Conservation (phyloP, 2,888 invertebrate species). For the Zelleria hepariella region DNA sequence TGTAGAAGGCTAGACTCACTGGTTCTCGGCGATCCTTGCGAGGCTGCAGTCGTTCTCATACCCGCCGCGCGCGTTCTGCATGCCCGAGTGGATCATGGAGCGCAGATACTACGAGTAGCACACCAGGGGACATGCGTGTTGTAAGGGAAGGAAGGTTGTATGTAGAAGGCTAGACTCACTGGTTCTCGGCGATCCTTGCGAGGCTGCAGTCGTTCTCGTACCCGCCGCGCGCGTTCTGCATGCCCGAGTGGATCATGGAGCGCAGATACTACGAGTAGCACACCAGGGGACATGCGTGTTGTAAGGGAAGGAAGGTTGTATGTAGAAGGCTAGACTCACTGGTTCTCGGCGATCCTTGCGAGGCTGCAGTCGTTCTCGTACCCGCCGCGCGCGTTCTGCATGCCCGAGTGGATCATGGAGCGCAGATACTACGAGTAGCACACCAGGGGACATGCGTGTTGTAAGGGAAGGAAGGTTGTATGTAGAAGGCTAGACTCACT, state of each 20-base stretch:
- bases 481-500: constrained; percentile 74
- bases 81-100: constrained; percentile 96
- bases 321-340: constrained; percentile 74
- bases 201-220: constrained; percentile 99
- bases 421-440: too few relatives aligned
- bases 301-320: too few relatives aligned
- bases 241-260: constrained; percentile 96
- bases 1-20: constrained; percentile 74
- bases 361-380: constrained; percentile 99
- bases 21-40: constrained; percentile 87
- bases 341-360: constrained; percentile 87
- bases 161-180: constrained; percentile 74
- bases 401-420: constrained; percentile 96
- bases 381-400: constrained; percentile 95
- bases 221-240: constrained; percentile 95
- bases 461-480: too few relatives aligned
- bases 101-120: too few relatives aligned
- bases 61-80: constrained; percentile 95
- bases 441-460: too few relatives aligned
- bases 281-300: too few relatives aligned
- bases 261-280: too few relatives aligned
- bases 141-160: too few relatives aligned
- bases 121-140: too few relatives aligned
- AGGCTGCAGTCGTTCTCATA: constrained; percentile 99
- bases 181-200: constrained; percentile 87